phyloP scores from a whole-genome alignment of 2,113 vertebrate species.

The Zosterops pallidus region DNA sequence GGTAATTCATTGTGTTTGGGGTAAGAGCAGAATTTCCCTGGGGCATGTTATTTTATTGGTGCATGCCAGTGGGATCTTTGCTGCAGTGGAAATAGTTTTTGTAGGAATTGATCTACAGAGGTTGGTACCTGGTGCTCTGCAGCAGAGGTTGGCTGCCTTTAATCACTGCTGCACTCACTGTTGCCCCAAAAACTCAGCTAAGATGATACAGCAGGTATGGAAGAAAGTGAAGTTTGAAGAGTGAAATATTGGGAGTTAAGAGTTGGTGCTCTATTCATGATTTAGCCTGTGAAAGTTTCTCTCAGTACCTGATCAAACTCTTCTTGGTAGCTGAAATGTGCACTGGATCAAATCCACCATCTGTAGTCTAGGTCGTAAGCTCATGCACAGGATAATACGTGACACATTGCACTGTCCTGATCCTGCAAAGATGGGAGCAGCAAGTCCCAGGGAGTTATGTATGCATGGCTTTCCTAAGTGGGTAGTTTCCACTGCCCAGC shows the following conservation, averaged over 20 bases:
- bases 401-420: not conserved
- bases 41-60: not conserved
- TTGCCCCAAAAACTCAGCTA: not conserved
- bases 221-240: not conserved
- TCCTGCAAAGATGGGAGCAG: not conserved
- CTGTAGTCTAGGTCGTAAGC: not conserved
- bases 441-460: not conserved
- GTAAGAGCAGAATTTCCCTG: not conserved
- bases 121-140: not conserved
- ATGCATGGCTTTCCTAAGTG: not conserved
- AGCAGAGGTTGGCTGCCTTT: not conserved
- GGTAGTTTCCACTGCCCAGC: not conserved
- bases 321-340: rapidly evolving
- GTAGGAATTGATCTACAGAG: not conserved
- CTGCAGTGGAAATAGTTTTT: not conserved
- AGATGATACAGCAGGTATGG: not conserved
- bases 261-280: not conserved
- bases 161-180: not conserved
- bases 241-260: not conserved
- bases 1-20: not conserved
- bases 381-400: not conserved
- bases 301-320: not conserved
- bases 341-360: not conserved
- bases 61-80: not conserved
- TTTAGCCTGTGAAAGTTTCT: not conserved